Base-by-base conservation (phyloP, 2,888 invertebrate genomes). In the Meloe dianella region DNA sequence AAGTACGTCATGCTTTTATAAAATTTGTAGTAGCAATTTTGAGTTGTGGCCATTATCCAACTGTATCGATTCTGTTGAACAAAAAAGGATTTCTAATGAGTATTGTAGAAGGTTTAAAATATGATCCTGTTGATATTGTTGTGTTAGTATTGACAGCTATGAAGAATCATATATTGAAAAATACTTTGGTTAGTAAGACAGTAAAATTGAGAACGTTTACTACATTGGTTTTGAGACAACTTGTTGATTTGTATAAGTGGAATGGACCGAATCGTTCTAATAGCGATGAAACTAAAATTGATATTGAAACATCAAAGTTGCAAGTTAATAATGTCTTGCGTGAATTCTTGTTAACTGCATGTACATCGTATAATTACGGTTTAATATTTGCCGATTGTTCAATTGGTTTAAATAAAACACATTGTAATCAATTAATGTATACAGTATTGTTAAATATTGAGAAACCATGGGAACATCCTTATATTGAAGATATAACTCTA, bases 11-110 rank as follows among this genome's bases (percentile, higher is more conserved):
- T 51, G 87, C 89, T 70, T 92, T 91, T 78, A 89, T 94, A 47
- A 90, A 92, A 77, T 93, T 95, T 75, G 85, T 94, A 69, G 86
- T 92, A 35, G 89, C 93, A 1, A 92, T 93, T 80, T 82, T 95
- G 38, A 85, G 93, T 5, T 91, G 92, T 67, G 91, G 90, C 0
- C 90, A 92, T 78, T 82, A 88, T 24, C 84, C 89, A 0, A 85
- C 90, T 0, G 88, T 93, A 47, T 88, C 89, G 73, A 87, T 90
- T 22, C 84, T 95, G 59, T 79, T 94, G 24, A 92, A 93, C 70
- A 91, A 91, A 74, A 88, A 87, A 63, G 88, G 88, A 0, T 79
- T 92, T 14, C 80, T 92, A 0, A 85, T 87, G 1, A 85, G 88
- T 51, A 86, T 92, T 12, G 86, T 90, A 66, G 86, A 87, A 9